Percentiles rank a stretch among this genome's conserved stretches.
These are phyloP conservation scores for Pyxicephalus adspersus DNA, from an alignment of 2,113 vertebrate species.

Conservation along the genomic window DNA sequence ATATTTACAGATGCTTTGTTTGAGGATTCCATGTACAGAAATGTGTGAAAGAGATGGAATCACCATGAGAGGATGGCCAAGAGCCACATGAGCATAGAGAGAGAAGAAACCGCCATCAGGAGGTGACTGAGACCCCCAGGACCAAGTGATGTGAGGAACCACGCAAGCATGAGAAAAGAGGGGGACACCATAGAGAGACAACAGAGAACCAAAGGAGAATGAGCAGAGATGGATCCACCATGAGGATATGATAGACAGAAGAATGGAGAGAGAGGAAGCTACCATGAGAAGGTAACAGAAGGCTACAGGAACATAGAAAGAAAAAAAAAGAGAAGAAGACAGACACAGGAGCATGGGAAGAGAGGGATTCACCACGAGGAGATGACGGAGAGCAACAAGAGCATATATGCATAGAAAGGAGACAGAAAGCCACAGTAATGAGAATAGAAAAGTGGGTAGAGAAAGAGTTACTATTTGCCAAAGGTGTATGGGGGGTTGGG, in stretches of 20 bases:
- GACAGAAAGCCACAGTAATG: not conserved
- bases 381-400: not conserved
- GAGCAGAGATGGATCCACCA: not conserved
- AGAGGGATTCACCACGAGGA: not conserved
- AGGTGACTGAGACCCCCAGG: too few species aligned
- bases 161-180: too few species aligned
- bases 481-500: too few species aligned
- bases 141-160: too few species aligned
- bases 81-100: not conserved
- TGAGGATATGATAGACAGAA: too few species aligned
- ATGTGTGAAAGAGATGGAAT: not conserved
- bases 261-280: not conserved
- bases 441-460: not conserved
- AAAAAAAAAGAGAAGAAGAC: not conserved
- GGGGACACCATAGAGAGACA: too few species aligned
- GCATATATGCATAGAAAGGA: not conserved
- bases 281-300: not conserved
- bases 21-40: conserved; percentile 29
- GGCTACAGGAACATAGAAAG: not conserved
- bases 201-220: too few species aligned
- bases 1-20: not conserved
- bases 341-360: not conserved
- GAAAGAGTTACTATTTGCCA: not conserved
- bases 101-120: not conserved
- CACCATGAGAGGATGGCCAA: too few species aligned